phyloP scores from a whole-genome alignment of 2,888 invertebrate species.

The Onthophagus sagittarius region DNA sequence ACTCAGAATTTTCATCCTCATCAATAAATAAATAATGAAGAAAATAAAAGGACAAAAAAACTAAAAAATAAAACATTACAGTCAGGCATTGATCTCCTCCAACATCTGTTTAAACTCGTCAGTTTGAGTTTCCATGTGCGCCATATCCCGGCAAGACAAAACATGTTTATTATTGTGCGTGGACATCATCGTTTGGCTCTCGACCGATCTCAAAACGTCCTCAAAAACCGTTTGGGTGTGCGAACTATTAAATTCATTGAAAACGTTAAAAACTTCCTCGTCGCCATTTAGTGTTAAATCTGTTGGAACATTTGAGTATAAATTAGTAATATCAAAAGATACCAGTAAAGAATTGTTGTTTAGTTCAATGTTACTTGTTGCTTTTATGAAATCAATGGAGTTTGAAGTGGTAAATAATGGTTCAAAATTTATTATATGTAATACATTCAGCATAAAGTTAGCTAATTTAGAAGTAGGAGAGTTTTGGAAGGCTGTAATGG shows the following conservation, averaged over 20 bases:
- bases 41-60: constrained; percentile 14
- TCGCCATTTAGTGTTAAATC: constrained; percentile 55
- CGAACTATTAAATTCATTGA: constrained; percentile 55
- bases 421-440: too few species aligned
- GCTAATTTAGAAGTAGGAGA: too few species aligned
- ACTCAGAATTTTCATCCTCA: neutral
- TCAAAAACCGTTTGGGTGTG: constrained; percentile 61
- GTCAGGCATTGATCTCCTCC: constrained; percentile 47
- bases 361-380: too few species aligned
- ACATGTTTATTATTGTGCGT: constrained; percentile 30
- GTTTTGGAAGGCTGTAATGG: too few species aligned
- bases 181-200: constrained; percentile 55
- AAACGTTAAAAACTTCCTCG: constrained; percentile 47
- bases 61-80: constrained; percentile 35
- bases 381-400: too few species aligned
- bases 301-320: too few species aligned
- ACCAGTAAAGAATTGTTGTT: too few species aligned
- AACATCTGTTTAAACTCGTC: constrained; percentile 47
- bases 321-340: too few species aligned
- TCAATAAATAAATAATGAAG: too few species aligned
- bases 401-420: too few species aligned
- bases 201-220: constrained; percentile 56
- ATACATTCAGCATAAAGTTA: too few species aligned
- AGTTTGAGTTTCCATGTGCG: constrained; percentile 55
- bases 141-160: constrained; percentile 41